phyloP scores from a whole-genome alignment of 2,888 invertebrate species.

The Harpagoxenus sublaevis region DNA sequence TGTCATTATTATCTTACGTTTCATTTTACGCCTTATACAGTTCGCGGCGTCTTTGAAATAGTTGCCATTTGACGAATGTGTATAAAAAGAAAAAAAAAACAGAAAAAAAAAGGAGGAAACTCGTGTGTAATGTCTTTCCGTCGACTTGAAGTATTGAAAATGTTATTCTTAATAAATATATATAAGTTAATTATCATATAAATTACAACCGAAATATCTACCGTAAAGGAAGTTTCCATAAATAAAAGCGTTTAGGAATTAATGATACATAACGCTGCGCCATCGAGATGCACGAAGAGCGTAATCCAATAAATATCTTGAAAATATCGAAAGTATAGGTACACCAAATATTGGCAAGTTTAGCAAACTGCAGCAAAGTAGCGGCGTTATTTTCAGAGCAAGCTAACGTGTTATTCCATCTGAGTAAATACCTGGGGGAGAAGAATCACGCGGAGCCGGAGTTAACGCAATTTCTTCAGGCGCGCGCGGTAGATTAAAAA shows the following conservation, averaged over 20 bases:
- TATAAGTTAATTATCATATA: neutral
- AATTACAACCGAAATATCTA: neutral
- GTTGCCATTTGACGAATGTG: neutral
- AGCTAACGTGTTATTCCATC: constrained; percentile 8
- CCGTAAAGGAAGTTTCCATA: neutral
- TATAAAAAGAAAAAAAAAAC: constrained; percentile 23
- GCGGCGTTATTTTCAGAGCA: constrained; percentile 21
- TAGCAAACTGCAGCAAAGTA: constrained; percentile 7
- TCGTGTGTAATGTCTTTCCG: neutral
- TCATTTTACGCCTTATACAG: neutral
- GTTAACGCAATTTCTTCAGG: constrained; percentile 61
- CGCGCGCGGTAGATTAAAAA: constrained; percentile 62
- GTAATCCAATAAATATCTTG: constrained; percentile 16
- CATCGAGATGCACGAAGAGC: neutral
- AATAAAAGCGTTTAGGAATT: neutral
- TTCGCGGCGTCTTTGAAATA: neutral
- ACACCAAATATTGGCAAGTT: constrained; percentile 5
- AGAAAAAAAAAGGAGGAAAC: neutral
- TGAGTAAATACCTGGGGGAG: constrained; percentile 28
- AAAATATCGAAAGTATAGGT: neutral
- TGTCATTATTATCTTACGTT: constrained; percentile 8
- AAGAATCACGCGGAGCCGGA: neutral
- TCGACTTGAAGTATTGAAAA: neutral
- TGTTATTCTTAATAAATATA: neutral
- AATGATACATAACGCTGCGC: neutral